A percentile compares a stretch with the other conserved stretches of the same genome.
phyloP scores from a whole-genome alignment of 2,888 invertebrate genomes.

The Hyposoter dolosus region DNA sequence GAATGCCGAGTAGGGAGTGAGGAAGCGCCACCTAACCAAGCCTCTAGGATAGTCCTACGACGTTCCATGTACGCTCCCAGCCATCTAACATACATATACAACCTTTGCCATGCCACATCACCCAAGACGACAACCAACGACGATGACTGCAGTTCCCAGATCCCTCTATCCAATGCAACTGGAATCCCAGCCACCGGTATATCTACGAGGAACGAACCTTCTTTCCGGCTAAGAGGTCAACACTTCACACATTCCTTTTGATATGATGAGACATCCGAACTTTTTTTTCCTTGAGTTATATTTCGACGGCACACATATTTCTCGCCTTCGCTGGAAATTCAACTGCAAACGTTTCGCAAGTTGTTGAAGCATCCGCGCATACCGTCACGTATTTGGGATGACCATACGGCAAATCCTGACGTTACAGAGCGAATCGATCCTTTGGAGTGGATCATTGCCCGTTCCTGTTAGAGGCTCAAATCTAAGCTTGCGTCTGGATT shows the following conservation, averaged over 20 bases:
- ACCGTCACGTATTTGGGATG: not conserved
- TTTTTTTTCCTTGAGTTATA: not conserved
- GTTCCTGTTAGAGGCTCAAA: not conserved
- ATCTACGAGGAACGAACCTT: constrained; percentile 14
- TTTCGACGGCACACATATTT: not conserved
- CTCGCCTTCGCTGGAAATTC: not conserved
- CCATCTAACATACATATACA: constrained; percentile 50
- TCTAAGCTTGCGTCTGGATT: not conserved
- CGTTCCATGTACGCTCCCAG: constrained; percentile 51
- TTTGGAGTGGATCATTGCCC: not conserved
- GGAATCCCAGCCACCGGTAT: constrained; percentile 25
- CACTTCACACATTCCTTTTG: constrained; percentile 20
- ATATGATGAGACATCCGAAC: not conserved
- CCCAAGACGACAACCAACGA: constrained; percentile 41
- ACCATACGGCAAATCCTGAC: not conserved
- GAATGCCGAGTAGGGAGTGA: constrained; percentile 42
- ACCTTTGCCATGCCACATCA: constrained; percentile 37
- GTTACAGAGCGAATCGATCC: not conserved
- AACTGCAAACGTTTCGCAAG: not conserved
- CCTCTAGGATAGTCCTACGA: constrained; percentile 36
- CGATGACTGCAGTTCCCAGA: constrained; percentile 25
- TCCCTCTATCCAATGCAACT: constrained; percentile 31
- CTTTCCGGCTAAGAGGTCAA: constrained; percentile 19
- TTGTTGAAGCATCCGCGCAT: not conserved
- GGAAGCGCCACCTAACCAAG: constrained; percentile 49